Evolutionary conservation across 2,888 invertebrate species (phyloP).

Genomic region (Druceiella hillmani): DNA sequence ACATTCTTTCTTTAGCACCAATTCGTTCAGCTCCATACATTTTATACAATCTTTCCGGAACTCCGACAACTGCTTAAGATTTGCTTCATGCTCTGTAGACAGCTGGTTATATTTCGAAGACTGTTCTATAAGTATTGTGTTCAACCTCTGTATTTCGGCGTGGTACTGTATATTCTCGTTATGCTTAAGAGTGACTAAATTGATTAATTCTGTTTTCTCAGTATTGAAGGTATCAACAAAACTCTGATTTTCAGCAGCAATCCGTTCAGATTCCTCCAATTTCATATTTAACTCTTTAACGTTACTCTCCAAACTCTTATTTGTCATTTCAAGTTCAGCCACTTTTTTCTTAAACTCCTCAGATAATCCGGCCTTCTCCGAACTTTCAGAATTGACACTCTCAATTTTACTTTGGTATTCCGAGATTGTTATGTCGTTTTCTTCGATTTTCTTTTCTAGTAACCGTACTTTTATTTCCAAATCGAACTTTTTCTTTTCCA

Average conservation of each 20-base stretch:
- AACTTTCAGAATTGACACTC: too few species aligned
- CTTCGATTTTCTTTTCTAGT: too few species aligned
- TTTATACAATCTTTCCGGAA: too few species aligned
- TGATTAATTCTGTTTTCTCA: constrained; percentile 66
- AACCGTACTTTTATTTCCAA: constrained; percentile 26
- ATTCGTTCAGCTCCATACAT: too few species aligned
- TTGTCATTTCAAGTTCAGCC: constrained; percentile 28
- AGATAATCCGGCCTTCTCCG: too few species aligned
- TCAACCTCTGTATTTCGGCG: constrained; percentile 75
- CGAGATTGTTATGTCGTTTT: too few species aligned
- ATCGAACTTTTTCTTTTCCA: constrained; percentile 13
- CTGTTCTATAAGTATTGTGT: constrained; percentile 53
- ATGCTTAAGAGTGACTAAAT: constrained; percentile 73
- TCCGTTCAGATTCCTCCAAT: constrained; percentile 29
- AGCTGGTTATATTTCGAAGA: constrained; percentile 31
- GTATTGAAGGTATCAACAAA: constrained; percentile 32
- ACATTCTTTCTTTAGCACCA: too few species aligned
- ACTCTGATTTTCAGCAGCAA: constrained; percentile 32
- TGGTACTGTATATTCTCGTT: constrained; percentile 82
- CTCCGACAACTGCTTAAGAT: too few species aligned
- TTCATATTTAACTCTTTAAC: constrained; percentile 30
- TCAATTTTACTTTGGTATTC: too few species aligned
- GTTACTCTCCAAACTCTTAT: constrained; percentile 31
- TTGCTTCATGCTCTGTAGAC: constrained; percentile 8
- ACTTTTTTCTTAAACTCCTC: constrained; percentile 30